phyloP scores from a whole-genome alignment of 2,888 invertebrate species.

The Tenthredo amoena region DNA sequence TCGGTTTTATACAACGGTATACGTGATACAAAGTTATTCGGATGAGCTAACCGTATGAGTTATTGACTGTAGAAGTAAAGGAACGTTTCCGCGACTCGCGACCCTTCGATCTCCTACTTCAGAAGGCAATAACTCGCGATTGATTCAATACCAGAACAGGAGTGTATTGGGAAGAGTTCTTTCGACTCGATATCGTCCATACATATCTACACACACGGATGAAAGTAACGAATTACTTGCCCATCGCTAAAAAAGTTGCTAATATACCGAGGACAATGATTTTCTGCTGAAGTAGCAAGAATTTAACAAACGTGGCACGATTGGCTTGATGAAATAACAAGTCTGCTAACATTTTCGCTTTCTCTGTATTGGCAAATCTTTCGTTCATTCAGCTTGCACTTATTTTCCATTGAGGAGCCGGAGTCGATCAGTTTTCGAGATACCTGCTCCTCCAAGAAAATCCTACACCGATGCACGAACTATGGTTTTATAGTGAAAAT shows the following conservation, averaged over 20 bases:
- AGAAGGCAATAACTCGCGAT: slow-evolving; percentile 32
- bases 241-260: background rate
- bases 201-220: background rate
- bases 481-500: too few relatives aligned
- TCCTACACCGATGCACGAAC: background rate
- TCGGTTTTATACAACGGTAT: background rate
- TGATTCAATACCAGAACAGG: slow-evolving; percentile 20
- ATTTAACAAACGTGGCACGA: background rate
- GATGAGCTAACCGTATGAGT: slow-evolving; percentile 24
- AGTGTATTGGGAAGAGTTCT: background rate
- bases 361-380: background rate
- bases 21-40: background rate
- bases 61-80: slow-evolving; percentile 13
- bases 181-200: background rate
- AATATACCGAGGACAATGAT: background rate
- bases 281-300: background rate
- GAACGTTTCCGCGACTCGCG: background rate
- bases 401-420: background rate
- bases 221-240: background rate
- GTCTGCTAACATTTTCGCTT: background rate
- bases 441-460: background rate
- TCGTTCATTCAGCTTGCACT: background rate
- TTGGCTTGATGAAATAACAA: slow-evolving; percentile 2
- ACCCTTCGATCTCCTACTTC: slow-evolving; percentile 15
- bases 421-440: background rate